These are phyloP conservation scores for Laterallus jamaicensis DNA, from an alignment of 2,113 vertebrate species.

Conservation along the genomic window DNA sequence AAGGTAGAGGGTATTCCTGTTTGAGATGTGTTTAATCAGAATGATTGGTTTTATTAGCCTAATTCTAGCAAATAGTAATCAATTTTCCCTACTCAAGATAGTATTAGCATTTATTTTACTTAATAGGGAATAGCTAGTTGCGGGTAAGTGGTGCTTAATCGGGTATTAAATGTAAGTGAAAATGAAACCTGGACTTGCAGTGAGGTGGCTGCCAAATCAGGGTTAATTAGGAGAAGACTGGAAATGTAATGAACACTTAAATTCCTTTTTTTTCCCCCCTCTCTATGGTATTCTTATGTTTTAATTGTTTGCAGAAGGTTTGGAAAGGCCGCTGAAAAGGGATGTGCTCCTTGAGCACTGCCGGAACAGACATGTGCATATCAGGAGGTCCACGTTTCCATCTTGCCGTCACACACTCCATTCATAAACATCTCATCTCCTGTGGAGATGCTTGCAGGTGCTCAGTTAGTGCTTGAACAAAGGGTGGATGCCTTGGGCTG, in stretches of 20 bases:
- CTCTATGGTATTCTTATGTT: background rate
- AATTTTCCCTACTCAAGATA: constrained; percentile 18
- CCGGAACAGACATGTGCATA: fast-evolving
- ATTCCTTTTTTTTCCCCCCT: background rate
- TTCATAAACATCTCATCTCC: background rate
- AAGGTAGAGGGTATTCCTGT: background rate
- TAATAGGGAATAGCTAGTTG: background rate
- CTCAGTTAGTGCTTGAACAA: background rate
- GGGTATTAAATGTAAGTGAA: constrained; percentile 12
- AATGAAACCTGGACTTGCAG: background rate
- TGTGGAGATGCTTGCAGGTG: background rate
- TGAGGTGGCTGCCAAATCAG: constrained; percentile 17
- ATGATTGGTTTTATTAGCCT: background rate
- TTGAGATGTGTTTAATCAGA: background rate
- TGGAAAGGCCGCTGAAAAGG: background rate
- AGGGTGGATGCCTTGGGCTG: background rate
- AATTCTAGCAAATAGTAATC: constrained; percentile 1
- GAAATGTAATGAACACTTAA: constrained; percentile 10
- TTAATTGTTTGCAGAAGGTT: constrained; percentile 25
- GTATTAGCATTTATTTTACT: constrained; percentile 28
- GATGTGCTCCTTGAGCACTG: background rate
- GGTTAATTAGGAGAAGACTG: constrained; percentile 20
- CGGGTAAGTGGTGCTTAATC: constrained; percentile 31
- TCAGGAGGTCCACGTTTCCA: background rate
- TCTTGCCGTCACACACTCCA: background rate